These are phyloP conservation scores for Denticeps clupeoides DNA, from an alignment of 2,797 vertebrate genomes.

Conservation along the genomic window DNA sequence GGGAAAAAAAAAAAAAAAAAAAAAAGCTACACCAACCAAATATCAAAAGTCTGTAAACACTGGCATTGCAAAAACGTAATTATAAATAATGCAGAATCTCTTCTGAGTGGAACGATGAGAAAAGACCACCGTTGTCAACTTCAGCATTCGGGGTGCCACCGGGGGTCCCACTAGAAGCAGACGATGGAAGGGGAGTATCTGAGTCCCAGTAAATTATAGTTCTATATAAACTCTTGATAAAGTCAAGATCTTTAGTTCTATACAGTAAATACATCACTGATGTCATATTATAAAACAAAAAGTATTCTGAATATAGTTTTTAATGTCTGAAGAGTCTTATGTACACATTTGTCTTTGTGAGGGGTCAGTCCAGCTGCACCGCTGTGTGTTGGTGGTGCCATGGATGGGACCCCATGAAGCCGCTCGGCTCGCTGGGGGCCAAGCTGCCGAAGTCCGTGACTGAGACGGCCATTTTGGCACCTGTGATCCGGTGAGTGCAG, in stretches of 20 bases:
- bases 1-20: conserved; percentile 36
- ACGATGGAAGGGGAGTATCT: conserved; percentile 59
- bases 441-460: conserved; percentile 93
- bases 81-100: conserved; percentile 44
- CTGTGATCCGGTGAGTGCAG: conserved; percentile 81
- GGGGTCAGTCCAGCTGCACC: conserved; percentile 87
- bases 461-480: conserved; percentile 94
- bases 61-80: conserved; percentile 46
- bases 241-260: conserved; percentile 98
- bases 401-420: conserved; percentile 76
- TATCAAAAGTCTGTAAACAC: too few species aligned
- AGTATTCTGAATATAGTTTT: conserved; percentile 45
- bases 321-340: conserved; percentile 39
- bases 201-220: conserved; percentile 78
- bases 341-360: conserved; percentile 40
- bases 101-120: conserved; percentile 67
- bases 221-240: conserved; percentile 97
- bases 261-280: conserved; percentile 99
- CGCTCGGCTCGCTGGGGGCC: conserved; percentile 74
- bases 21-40: conserved; percentile 51
- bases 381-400: conserved; percentile 88
- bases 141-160: conserved; percentile 81
- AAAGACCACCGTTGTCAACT: conserved; percentile 74
- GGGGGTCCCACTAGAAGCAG: conserved; percentile 68
- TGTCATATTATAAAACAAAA: conserved; percentile 85